Conservation (phyloP, 1,140 invertebrate genomes). For the Mizuhopecten yessoensis region DNA sequence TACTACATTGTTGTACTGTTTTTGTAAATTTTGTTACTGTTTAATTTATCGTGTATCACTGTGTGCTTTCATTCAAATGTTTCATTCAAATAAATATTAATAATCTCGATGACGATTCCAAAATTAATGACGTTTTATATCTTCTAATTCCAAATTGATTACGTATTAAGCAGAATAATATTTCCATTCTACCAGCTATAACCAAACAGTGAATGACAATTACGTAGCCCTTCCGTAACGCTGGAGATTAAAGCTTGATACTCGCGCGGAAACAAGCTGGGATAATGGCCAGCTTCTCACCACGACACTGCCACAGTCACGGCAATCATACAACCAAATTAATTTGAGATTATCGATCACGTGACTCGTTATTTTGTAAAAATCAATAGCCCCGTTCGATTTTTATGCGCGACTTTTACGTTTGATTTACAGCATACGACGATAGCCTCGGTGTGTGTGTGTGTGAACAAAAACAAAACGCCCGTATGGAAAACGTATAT, state of each 20-base stretch:
- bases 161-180: background rate
- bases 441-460: too few species aligned
- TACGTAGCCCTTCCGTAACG: background rate
- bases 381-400: background rate
- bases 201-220: background rate
- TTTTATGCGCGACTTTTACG: background rate
- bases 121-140: background rate
- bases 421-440: background rate
- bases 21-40: too few species aligned
- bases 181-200: background rate
- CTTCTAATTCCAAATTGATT: background rate
- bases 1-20: too few species aligned
- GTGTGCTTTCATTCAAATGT: too few species aligned
- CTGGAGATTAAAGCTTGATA: conserved; percentile 1
- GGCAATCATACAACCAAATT: conserved; percentile 12
- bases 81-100: background rate
- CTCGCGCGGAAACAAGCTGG: background rate
- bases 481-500: background rate
- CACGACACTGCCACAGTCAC: background rate
- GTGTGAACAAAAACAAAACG: background rate
- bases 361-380: conserved; percentile 14
- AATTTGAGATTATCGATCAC: conserved; percentile 34
- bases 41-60: too few species aligned
- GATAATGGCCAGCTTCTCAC: background rate
- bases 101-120: background rate